Evolutionary conservation across 2,888 invertebrate genomes (phyloP).

Genomic region (Microplitis manilae): DNA sequence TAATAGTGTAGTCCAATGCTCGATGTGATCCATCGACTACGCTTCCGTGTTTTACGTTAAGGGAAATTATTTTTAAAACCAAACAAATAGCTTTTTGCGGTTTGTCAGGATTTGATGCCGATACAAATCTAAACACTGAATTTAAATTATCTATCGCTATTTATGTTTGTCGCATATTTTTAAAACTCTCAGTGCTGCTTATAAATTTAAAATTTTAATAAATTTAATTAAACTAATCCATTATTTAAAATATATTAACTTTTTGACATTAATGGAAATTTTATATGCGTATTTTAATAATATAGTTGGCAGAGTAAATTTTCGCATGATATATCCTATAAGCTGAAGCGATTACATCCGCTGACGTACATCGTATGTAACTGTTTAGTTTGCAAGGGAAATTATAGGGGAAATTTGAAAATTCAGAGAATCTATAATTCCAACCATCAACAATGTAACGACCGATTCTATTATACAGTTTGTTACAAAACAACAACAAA

Average conservation of each 20-base stretch:
- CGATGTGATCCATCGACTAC: slow-evolving; percentile 60
- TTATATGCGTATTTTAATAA: neutral
- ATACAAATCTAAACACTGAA: slow-evolving; percentile 23
- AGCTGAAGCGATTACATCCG: slow-evolving; percentile 60
- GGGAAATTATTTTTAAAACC: slow-evolving; percentile 68
- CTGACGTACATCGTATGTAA: slow-evolving; percentile 52
- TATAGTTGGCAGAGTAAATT: slow-evolving; percentile 54
- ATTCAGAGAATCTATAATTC: slow-evolving; percentile 52
- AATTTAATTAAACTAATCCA: neutral
- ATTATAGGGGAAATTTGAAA: slow-evolving; percentile 70
- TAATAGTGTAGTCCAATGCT: slow-evolving; percentile 47
- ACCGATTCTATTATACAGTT: neutral
- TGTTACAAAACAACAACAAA: neutral
- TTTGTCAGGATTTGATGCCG: slow-evolving; percentile 59
- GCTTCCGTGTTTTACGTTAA: slow-evolving; percentile 48
- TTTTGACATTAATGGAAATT: neutral
- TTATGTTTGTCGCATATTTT: neutral
- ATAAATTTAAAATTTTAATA: neutral
- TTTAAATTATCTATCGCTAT: slow-evolving; percentile 16
- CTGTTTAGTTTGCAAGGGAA: slow-evolving; percentile 62
- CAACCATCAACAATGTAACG: slow-evolving; percentile 22
- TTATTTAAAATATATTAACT: neutral
- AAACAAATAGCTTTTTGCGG: slow-evolving; percentile 69
- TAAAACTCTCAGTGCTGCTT: neutral
- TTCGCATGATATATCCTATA: slow-evolving; percentile 66